A percentile compares a stretch with the other conserved stretches of the same genome.
These are phyloP conservation scores for Nanorana parkeri DNA, from an alignment of 2,113 vertebrate species.

Conservation along the genomic window DNA sequence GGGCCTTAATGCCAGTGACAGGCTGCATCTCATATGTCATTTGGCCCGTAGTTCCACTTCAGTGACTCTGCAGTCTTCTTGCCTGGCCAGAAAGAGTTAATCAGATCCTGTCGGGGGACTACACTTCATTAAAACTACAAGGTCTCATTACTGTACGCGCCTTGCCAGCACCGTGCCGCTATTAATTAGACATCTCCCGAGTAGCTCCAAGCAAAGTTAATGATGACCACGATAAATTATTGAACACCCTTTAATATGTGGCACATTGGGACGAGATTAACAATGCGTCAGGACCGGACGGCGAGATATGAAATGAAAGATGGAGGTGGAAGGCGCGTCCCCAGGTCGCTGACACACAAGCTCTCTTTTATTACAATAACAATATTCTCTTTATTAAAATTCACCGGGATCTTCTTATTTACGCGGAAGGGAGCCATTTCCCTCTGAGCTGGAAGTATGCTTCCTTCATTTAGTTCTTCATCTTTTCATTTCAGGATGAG, in stretches of 20 bases:
- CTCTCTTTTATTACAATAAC: slow-evolving; percentile 31
- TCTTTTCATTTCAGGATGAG: neutral
- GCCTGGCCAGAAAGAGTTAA: neutral
- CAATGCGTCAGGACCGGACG: neutral
- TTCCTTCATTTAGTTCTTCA: neutral
- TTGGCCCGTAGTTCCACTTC: neutral
- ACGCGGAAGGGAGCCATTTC: neutral
- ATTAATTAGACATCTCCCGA: slow-evolving; percentile 43
- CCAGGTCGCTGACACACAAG: neutral
- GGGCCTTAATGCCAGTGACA: no score
- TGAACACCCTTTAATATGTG: slow-evolving; percentile 18
- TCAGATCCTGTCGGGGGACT: no score
- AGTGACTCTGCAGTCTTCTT: neutral
- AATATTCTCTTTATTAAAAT: neutral
- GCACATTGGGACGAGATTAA: slow-evolving; percentile 9
- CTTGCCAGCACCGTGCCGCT: neutral
- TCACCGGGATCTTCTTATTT: neutral
- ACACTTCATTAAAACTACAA: neutral
- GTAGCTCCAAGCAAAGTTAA: neutral
- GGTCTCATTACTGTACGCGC: slow-evolving; percentile 2
- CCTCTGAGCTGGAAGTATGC: neutral
- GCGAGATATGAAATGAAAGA: slow-evolving; percentile 42
- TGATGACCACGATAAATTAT: slow-evolving; percentile 39
- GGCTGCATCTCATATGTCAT: no score
- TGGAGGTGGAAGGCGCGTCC: neutral